Evolutionary conservation across 2,888 invertebrate species (phyloP), one percentile per base, ranked within the genome.

Genomic region (Poecilobothrus nobilitatus): DNA sequence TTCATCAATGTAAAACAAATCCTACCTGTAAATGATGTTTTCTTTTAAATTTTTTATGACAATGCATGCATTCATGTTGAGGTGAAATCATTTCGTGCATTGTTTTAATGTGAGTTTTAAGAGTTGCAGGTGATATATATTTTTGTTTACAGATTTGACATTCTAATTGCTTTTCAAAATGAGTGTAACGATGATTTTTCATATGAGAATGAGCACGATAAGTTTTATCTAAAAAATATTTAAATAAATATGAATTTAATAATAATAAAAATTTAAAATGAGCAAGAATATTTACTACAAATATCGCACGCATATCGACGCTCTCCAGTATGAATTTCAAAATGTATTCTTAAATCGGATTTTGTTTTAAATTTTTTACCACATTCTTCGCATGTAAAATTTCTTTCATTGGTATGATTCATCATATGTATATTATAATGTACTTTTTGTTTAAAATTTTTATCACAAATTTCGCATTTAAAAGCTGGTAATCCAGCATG

Each of bases 121-220:
- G 67, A 0, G 77, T 77, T 37, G 74, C 74, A 8, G 76, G 78
- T 0, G 76, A 76, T 18, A 74, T 72, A 63, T 77, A 78, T 44
- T 74, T 75, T 66, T 76, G 76, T 18, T 73, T 68, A 67, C 78
- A 78, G 15, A 73, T 71, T 0, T 74, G 71, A 63, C 78, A 78
- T 68, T 75, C 71, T 41, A 77, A 74, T 63, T 71, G 69, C 68
- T 76, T 74, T 33, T 73, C 75, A 6, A 74, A 75, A 71, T 77
- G 78, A 7, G 74, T 74, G 20, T 76, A 74, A 1, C 75, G 71
- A 70, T 78, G 78, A 65, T 76, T 74, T 63, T 75, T 75, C 70
- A 78, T 73, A 68, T 78, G 78, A 41, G 76, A 75, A 64, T 74
- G 71, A 21, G 76, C 73, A 9, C 76, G 73, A 71, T 76, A 78